Evolutionary conservation across 2,113 vertebrate genomes (phyloP).

Genomic region (Scortum barcoo): DNA sequence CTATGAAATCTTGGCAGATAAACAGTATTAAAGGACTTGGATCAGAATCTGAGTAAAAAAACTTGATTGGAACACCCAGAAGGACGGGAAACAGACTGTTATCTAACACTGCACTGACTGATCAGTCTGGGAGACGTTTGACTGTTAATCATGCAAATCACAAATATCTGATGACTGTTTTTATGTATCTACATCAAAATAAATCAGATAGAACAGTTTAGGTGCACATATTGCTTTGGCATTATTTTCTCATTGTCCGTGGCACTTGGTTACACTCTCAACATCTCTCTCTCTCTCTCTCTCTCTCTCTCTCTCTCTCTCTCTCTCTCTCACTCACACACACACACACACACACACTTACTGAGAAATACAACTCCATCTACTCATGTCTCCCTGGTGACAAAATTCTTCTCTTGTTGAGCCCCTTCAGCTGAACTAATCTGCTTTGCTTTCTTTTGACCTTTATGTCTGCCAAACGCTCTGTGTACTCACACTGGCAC

Average conservation of each 20-base stretch:
- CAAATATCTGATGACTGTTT: background rate
- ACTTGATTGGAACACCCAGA: too few species aligned
- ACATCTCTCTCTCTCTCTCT: background rate
- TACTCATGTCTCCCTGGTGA: conserved; percentile 65
- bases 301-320: too few species aligned
- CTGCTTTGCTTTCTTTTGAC: conserved; percentile 75
- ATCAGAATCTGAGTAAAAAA: too few species aligned
- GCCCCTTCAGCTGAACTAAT: conserved; percentile 75
- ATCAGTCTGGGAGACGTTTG: background rate
- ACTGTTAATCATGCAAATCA: background rate
- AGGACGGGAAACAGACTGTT: too few species aligned
- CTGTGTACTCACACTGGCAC: conserved; percentile 49
- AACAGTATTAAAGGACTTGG: too few species aligned
- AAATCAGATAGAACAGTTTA: too few species aligned
- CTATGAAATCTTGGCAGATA: background rate
- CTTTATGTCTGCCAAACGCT: conserved; percentile 69
- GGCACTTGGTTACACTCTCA: conserved; percentile 10
- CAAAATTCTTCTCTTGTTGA: conserved; percentile 65
- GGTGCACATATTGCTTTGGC: background rate
- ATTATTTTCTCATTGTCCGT: conserved; percentile 22
- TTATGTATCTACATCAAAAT: too few species aligned
- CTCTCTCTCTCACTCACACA: background rate
- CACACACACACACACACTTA: background rate
- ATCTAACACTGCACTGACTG: too few species aligned
- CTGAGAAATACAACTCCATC: conserved; percentile 37